phyloP scores from a whole-genome alignment of 2,113 vertebrate species.

The Mormyrus lacerda region DNA sequence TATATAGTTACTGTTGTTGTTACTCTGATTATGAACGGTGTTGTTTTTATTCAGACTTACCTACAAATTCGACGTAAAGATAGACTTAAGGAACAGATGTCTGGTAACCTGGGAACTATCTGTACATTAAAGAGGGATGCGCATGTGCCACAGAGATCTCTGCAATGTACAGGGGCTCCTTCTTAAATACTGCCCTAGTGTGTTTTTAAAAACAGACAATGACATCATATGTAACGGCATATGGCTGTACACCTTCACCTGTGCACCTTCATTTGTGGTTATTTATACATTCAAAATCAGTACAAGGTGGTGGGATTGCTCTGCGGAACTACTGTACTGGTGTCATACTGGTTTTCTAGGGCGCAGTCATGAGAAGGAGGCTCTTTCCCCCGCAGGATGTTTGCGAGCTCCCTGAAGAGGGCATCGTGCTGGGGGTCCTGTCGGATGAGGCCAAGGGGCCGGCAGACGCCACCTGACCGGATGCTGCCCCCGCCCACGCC shows the following conservation, averaged over 20 bases:
- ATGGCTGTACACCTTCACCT: not conserved
- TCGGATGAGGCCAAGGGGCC: conserved; percentile 29
- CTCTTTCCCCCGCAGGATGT: conserved; percentile 38
- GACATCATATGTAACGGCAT: not conserved
- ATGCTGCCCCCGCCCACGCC: not conserved
- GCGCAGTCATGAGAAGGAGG: not conserved
- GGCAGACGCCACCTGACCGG: conserved; percentile 43
- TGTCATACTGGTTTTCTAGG: not conserved
- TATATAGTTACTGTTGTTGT: not conserved
- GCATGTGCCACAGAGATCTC: not conserved
- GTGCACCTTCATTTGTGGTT: not conserved
- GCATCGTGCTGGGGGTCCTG: conserved; percentile 31
- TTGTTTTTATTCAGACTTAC: not conserved
- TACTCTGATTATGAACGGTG: not conserved
- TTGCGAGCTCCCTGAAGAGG: conserved; percentile 38
- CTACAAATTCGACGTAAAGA: not conserved
- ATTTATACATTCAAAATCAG: not conserved
- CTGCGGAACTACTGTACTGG: not conserved
- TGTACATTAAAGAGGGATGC: not conserved
- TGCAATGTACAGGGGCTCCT: not conserved
- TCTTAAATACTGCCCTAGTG: not conserved
- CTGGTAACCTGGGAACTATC: not conserved
- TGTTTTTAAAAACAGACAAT: not conserved
- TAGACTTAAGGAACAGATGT: not conserved
- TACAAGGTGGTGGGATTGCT: not conserved